Conservation (phyloP, 2,888 invertebrate species). For the Eupithecia insigniata region DNA sequence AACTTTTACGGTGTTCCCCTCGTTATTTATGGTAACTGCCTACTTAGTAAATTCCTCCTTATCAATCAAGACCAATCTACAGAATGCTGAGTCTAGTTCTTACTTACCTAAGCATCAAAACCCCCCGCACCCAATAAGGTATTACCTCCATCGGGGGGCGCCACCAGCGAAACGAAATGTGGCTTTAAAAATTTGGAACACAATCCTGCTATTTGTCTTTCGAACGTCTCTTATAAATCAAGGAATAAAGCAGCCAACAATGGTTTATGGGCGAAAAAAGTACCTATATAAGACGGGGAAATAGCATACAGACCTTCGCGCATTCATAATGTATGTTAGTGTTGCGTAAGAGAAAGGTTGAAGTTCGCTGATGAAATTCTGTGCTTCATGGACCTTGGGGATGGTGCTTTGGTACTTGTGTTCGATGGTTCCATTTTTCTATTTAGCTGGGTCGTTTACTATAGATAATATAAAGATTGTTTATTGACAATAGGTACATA, state of each 20-base stretch:
- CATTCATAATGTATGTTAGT: conserved; percentile 79
- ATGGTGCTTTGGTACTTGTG: not conserved
- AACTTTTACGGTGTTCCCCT: not conserved
- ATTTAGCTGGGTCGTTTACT: not conserved
- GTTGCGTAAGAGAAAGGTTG: conserved; percentile 72
- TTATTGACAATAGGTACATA: too few relatives aligned
- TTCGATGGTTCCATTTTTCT: not conserved
- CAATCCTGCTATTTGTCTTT: conserved; percentile 91
- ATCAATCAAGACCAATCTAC: conserved; percentile 1
- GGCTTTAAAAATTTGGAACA: conserved; percentile 92
- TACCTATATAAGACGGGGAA: conserved; percentile 82
- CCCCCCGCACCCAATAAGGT: conserved; percentile 63
- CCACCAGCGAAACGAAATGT: conserved; percentile 87
- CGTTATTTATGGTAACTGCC: not conserved
- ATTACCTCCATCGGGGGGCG: conserved; percentile 68
- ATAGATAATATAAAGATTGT: too few relatives aligned
- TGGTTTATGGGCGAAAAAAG: conserved; percentile 85
- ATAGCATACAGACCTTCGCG: conserved; percentile 79
- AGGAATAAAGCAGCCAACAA: conserved; percentile 86
- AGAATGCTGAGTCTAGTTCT: conserved; percentile 23
- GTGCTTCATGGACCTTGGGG: conserved; percentile 21
- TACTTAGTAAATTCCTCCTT: not conserved
- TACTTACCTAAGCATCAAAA: conserved; percentile 59
- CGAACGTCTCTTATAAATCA: conserved; percentile 89
- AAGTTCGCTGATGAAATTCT: conserved; percentile 51